Conservation (phyloP, 2,113 vertebrate species). For the Strigops habroptila region DNA sequence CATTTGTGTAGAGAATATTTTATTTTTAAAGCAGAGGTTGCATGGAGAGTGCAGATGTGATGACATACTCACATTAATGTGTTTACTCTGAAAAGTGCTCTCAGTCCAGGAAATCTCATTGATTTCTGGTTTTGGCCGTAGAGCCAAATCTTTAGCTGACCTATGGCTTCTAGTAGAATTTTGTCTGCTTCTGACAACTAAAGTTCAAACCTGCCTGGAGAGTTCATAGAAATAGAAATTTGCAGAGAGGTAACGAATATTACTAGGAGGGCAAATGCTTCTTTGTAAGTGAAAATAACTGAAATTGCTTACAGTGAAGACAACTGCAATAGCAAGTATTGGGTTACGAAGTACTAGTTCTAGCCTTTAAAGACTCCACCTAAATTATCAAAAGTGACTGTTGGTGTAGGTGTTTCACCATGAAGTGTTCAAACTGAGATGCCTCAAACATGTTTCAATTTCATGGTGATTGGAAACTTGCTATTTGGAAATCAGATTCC, state of each 20-base stretch:
- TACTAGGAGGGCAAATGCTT: not conserved
- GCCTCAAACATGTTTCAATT: not conserved
- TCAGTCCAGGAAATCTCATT: not conserved
- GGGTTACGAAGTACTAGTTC: not conserved
- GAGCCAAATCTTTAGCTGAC: not conserved
- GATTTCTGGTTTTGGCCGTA: not conserved
- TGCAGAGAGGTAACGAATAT: not conserved
- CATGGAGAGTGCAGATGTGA: not conserved
- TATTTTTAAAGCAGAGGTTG: not conserved
- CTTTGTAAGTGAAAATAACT: not conserved
- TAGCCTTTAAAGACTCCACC: not conserved
- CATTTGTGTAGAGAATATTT: not conserved
- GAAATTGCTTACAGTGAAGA: not conserved
- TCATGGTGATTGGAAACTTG: not conserved
- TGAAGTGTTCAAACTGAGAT: not conserved
- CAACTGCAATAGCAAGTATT: not conserved
- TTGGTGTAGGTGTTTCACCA: not conserved
- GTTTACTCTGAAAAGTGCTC: slow-evolving; percentile 4
- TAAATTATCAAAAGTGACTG: not conserved
- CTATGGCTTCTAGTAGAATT: not conserved
- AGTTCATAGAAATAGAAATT: not conserved
- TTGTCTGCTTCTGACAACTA: not conserved
- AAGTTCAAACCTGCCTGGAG: not conserved
- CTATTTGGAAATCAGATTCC: not conserved
- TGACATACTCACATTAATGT: not conserved